Base-by-base conservation (phyloP, 2,888 invertebrate genomes). In the Pandemis cinnamomeana region DNA sequence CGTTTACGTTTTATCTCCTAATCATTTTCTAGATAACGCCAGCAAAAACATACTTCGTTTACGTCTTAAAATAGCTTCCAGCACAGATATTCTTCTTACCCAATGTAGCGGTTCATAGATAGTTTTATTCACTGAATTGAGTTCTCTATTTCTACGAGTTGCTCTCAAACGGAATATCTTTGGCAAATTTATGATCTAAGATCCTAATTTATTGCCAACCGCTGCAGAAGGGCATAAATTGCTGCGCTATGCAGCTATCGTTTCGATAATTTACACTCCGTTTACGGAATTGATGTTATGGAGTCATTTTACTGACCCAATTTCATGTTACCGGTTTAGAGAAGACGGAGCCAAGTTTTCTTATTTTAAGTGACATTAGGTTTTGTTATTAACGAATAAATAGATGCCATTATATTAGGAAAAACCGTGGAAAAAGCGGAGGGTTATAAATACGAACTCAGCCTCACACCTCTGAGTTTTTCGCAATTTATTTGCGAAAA, bases 171-270 rank as follows among this genome's bases (percentile, higher is more conserved):
- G 64, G 58, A 66, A 67, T 66, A 55, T 67, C 51, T 60, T 71
- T 61, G 42, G 66, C n/a, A 20, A 48, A 73, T 73, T 73, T 73
- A 73, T 68, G 63, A 58, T 68, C 46, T 55, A 15, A 58, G 48
- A 68, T 51, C 41, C 36, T 63, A 63, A 58, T 72, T 68, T 72
- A 72, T 72, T 55, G 20, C 72, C 58, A 63, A 73, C 72, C 48
- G 51, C 63, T 63, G 64, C 69, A 73, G 64, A 60, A 55, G 64
- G 69, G 42, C 72, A 64, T 73, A 69, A 73, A 69, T 73, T 69
- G 72, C 72, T 68, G 41, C 20, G 48, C 68, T 13, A 46, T 72
- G 72, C 72, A 72, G 68, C 63, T 72, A 62, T 63, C 68, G 68
- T 55, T 63, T 61, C 44, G 42, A 27, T n/a, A 61, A 63, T 68